These are phyloP conservation scores for Thamnophis sirtalis DNA, from an alignment of 2,113 vertebrate genomes.

Conservation along the genomic window DNA sequence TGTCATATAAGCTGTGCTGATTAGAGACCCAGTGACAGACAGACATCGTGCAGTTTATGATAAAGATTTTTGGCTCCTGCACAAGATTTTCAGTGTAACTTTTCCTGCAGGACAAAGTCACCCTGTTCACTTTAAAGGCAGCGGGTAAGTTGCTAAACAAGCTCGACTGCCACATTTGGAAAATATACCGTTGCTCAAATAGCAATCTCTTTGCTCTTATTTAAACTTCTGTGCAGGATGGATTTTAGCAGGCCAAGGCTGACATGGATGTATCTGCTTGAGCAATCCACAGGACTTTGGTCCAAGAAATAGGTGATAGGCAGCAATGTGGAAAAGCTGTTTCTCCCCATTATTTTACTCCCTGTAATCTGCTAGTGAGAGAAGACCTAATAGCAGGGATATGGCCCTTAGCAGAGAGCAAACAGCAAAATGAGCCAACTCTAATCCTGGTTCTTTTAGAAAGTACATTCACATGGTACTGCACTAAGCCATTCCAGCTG, in stretches of 20 bases:
- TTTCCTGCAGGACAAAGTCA: conserved; percentile 18
- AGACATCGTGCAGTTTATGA: not conserved
- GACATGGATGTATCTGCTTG: not conserved
- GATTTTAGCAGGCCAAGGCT: not conserved
- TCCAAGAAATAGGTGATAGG: not conserved
- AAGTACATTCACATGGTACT: not conserved
- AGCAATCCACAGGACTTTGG: not conserved
- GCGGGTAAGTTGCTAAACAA: not conserved
- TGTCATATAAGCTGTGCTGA: not conserved
- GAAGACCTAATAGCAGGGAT: not conserved
- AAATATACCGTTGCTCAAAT: not conserved
- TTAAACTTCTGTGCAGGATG: not conserved
- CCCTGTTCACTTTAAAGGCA: not conserved
- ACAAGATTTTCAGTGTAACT: not conserved
- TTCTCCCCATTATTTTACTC: not conserved
- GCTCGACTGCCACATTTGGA: not conserved
- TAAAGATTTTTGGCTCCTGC: conserved; percentile 21
- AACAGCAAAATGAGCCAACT: not conserved
- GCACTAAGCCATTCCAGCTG: not conserved
- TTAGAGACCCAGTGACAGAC: not conserved
- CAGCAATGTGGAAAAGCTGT: not conserved
- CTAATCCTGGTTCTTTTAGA: not conserved
- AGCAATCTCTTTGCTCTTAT: too few relatives aligned
- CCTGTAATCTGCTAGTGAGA: not conserved
- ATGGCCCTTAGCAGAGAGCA: not conserved